These are phyloP conservation scores for Amiota mariae DNA, from an alignment of 2,888 invertebrate species.

Conservation along the genomic window DNA sequence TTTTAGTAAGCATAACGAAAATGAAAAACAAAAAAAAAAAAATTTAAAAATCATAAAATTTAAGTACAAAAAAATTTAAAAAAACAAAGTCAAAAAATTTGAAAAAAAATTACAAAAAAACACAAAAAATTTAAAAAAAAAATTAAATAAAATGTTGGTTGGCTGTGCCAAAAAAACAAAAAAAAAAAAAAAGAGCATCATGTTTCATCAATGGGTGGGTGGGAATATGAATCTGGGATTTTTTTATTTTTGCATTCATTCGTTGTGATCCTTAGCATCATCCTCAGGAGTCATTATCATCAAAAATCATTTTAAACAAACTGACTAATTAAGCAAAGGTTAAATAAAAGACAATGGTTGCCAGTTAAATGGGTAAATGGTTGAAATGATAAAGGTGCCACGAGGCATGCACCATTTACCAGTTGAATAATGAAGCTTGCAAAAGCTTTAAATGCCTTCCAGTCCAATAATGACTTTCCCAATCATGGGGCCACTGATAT, in stretches of 20 bases:
- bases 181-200: not conserved
- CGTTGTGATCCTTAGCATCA: not conserved
- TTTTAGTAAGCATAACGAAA: no score
- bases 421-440: no score
- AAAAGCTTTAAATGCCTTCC: not conserved
- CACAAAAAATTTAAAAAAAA: no score
- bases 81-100: not conserved
- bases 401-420: no score
- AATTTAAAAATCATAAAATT: no score
- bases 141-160: not conserved
- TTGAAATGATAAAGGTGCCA: no score
- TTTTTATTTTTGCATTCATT: not conserved
- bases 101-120: not conserved
- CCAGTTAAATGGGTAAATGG: no score
- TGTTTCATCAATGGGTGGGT: not conserved
- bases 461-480: not conserved
- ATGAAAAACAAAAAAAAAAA: no score
- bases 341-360: no score
- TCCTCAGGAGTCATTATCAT: conserved; percentile 9
- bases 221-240: not conserved
- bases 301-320: conserved; percentile 62
- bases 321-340: conserved; percentile 59
- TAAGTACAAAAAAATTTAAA: no score
- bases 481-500: no score
- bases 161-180: not conserved